phyloP scores from a whole-genome alignment of 2,888 invertebrate species.

The Chymomyza amoena region DNA sequence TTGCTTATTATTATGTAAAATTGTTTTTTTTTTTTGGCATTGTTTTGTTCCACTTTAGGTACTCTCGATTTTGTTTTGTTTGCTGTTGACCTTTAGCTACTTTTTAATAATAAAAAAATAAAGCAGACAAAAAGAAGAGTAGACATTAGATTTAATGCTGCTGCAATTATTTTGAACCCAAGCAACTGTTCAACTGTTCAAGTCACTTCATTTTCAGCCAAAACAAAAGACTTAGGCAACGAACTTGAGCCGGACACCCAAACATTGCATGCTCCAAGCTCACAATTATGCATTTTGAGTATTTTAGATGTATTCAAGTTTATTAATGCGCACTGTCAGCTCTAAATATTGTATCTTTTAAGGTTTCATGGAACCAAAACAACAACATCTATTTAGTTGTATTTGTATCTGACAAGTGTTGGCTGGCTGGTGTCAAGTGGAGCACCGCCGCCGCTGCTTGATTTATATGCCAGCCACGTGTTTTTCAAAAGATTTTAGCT shows the following conservation, averaged over 20 bases:
- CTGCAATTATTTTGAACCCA: neutral
- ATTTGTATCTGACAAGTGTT: neutral
- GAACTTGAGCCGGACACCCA: constrained; percentile 41
- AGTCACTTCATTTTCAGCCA: constrained; percentile 30
- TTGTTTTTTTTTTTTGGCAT: neutral
- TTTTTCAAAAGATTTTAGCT: constrained; percentile 27
- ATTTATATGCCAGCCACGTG: constrained; percentile 51
- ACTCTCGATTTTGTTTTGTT: constrained; percentile 36
- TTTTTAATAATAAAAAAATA: neutral
- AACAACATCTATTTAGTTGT: neutral
- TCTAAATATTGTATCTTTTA: constrained; percentile 19
- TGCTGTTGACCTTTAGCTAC: constrained; percentile 17
- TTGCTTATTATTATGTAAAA: neutral
- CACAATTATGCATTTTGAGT: constrained; percentile 46
- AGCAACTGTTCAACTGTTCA: neutral
- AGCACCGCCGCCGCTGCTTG: constrained; percentile 25
- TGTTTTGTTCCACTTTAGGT: neutral
- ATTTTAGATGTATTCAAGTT: constrained; percentile 38
- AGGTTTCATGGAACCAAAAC: constrained; percentile 20
- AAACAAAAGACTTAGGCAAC: constrained; percentile 71
- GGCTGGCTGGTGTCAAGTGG: constrained; percentile 14
- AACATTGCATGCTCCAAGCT: constrained; percentile 47
- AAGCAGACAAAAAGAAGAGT: constrained; percentile 11
- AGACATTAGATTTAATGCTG: neutral
- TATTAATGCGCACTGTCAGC: constrained; percentile 35